A percentile compares a stretch with the other conserved stretches of the same genome.
phyloP scores from a whole-genome alignment of 2,113 vertebrate species.

The Saguinus midas region DNA sequence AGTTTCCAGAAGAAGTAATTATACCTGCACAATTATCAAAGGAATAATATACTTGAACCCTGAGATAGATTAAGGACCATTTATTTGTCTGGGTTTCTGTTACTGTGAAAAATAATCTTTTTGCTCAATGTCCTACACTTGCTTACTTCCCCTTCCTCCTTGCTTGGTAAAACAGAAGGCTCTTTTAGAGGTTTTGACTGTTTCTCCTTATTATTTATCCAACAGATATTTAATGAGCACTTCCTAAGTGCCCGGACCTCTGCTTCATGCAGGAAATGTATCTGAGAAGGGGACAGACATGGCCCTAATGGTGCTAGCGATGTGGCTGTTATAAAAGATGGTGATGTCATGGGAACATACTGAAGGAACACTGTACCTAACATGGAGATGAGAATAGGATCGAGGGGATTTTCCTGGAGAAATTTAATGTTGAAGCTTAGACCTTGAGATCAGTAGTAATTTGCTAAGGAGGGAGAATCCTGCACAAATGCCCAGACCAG shows the following conservation, averaged over 20 bases:
- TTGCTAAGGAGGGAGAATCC: not conserved
- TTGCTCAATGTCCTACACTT: not conserved
- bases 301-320: accelerated
- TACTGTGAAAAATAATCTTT: not conserved
- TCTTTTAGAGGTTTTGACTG: not conserved
- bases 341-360: accelerated
- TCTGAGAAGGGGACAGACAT: accelerated
- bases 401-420: not conserved
- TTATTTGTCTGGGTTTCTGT: not conserved
- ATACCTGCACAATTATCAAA: not conserved
- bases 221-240: not conserved
- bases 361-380: not conserved
- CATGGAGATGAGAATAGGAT: too few relatives aligned
- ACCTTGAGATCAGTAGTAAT: not conserved
- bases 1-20: not conserved
- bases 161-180: not conserved
- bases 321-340: not conserved
- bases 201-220: not conserved
- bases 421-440: not conserved
- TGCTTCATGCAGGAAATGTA: not conserved
- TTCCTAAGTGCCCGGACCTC: not conserved
- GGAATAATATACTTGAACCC: not conserved
- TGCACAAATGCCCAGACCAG: not conserved
- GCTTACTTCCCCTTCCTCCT: not conserved
- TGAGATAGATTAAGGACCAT: not conserved